Evolutionary conservation across 1,140 invertebrate species (phyloP).

Genomic region (Heterodera schachtii): DNA sequence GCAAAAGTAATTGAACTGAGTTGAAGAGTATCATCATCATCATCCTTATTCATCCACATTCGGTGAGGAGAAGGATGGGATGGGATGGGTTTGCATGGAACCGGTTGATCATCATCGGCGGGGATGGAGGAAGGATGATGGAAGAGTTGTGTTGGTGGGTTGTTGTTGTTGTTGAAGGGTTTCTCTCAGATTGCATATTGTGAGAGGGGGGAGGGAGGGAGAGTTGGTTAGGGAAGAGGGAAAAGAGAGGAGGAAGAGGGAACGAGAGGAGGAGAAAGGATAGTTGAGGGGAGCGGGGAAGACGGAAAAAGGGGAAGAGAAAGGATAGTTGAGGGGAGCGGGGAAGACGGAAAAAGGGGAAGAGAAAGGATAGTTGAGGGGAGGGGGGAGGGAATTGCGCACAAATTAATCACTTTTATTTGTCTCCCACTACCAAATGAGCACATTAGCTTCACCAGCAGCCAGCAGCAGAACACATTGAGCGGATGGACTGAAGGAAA

Average conservation of each 20-base stretch:
- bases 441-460: background rate
- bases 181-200: conserved; percentile 9
- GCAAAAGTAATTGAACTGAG: background rate
- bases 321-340: too few relatives aligned
- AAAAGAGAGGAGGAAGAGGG: too few relatives aligned
- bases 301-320: too few relatives aligned
- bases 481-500: background rate
- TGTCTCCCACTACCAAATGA: conserved; percentile 25
- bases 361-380: too few relatives aligned
- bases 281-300: background rate
- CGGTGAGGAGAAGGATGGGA: too few relatives aligned
- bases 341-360: too few relatives aligned
- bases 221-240: background rate
- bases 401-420: conserved; percentile 22
- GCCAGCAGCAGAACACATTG: background rate
- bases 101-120: conserved; percentile 6
- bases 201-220: background rate
- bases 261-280: too few relatives aligned
- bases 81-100: conserved; percentile 17
- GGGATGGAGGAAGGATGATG: background rate
- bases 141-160: background rate
- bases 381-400: background rate
- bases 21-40: background rate
- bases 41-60: background rate
- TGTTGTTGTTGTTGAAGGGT: conserved; percentile 1